These are phyloP conservation scores for Pseudomyrmex sp. DNA, from an alignment of 1,140 invertebrate species.

Conservation along the genomic window DNA sequence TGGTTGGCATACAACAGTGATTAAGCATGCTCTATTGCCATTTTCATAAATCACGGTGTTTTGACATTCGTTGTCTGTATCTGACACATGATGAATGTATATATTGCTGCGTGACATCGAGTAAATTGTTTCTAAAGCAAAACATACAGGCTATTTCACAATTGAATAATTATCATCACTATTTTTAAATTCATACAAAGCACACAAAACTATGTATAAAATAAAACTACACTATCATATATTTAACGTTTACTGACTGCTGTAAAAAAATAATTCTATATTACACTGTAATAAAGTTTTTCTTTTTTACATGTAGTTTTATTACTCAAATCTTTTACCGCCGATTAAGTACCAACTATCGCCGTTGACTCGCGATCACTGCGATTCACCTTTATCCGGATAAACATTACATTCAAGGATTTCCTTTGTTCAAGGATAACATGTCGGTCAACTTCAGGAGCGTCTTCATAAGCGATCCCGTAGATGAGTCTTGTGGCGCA, in stretches of 20 bases:
- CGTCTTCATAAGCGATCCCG: conserved; percentile 96
- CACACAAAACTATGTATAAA: no score
- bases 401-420: conserved; percentile 34
- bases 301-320: no score
- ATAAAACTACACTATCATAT: no score
- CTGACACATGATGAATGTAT: not conserved
- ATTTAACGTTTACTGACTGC: no score
- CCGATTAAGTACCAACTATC: not conserved
- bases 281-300: no score
- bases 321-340: no score
- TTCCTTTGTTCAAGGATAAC: conserved; percentile 65
- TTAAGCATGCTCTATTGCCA: not conserved
- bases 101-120: not conserved
- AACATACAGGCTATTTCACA: not conserved
- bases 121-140: not conserved
- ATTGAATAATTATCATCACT: not conserved
- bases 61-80: not conserved
- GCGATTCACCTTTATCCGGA: not conserved
- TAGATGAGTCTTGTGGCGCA: conserved; percentile 93
- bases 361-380: not conserved
- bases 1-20: not conserved
- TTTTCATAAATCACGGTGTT: not conserved
- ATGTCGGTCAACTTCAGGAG: conserved; percentile 85
- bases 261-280: no score
- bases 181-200: not conserved